Evolutionary conservation across 2,113 vertebrate genomes (phyloP), one percentile per base, ranked within the genome.

Genomic region (Eubucco bourcierii): DNA sequence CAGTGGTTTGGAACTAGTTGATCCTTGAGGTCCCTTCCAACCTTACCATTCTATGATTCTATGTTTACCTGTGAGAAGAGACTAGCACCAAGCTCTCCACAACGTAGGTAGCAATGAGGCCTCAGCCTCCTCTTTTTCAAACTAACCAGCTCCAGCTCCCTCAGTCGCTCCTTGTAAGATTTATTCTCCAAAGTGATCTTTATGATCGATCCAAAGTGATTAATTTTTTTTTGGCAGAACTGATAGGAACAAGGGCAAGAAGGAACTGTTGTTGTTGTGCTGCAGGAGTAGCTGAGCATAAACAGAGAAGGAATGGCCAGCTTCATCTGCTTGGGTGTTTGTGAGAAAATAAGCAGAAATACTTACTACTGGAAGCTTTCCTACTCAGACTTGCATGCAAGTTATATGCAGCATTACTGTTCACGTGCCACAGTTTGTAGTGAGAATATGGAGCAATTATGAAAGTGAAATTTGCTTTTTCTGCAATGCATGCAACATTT

Each of bases 381-480:
- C 16, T 72, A 58, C 71, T 58, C 85, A 75, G 85, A 46, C 31
- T 76, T 60, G 15, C 61, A 20, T 18, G 24, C 18, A 34, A 17
- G 31, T 65, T 72, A 29, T 60, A 56, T 9, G 41, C 47, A 72
- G 50, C 23, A 11, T 71, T 80, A 47, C 15, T 65, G 9, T 56
- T 90, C 60, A 67, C 47, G 19, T 74, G 46, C 15, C 37, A 23
- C 10, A n/a, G 29, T 75, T 67, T 75, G 70, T 70, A 91, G 80
- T 65, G 74, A 88, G 84, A 93, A 33, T 25, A 16, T 61, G 63
- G 29, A 52, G 63, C 80, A 95, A 94, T 90, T 90, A 79, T 10
- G 25, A 93, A 94, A 90, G 90, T 63, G 74, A 96, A 94, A 95
- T 94, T 95, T 94, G 46, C 88, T 72, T 93, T 88, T 84, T 94